Conservation (phyloP, 2,888 invertebrate species). For the Unio pictorum region DNA sequence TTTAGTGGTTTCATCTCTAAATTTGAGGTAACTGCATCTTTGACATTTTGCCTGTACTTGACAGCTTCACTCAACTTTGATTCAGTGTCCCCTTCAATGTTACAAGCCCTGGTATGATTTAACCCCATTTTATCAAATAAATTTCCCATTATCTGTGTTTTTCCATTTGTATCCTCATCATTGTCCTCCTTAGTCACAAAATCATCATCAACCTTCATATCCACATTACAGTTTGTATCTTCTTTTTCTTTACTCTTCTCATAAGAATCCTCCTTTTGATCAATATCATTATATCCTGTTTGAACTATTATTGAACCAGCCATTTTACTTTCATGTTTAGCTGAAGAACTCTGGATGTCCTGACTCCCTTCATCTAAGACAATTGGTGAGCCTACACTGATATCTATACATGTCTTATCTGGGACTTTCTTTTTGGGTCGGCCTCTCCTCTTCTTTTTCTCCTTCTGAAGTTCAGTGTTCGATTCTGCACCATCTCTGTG, state of each 20-base stretch:
- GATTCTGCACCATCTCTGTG: slow-evolving; percentile 5
- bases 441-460: neutral
- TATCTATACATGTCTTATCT: too few relatives aligned
- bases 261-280: neutral
- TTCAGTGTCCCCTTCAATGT: neutral
- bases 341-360: too few relatives aligned
- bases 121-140: neutral
- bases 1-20: slow-evolving; percentile 1
- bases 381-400: too few relatives aligned
- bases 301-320: neutral
- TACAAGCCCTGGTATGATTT: too few relatives aligned
- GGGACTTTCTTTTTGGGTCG: neutral
- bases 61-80: too few relatives aligned
- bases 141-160: neutral
- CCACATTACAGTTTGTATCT: slow-evolving; percentile 5
- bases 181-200: neutral
- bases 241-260: slow-evolving; percentile 1
- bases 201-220: neutral
- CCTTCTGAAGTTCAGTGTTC: neutral
- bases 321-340: neutral
- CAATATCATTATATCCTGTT: too few relatives aligned
- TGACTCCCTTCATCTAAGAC: too few relatives aligned
- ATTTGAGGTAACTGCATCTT: neutral
- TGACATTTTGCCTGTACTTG: too few relatives aligned
- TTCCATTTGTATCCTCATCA: neutral